Percentiles rank a stretch among this genome's conserved stretches.
Evolutionary conservation across 2,888 invertebrate genomes (phyloP).

Genomic region (Acrobasis repandana): DNA sequence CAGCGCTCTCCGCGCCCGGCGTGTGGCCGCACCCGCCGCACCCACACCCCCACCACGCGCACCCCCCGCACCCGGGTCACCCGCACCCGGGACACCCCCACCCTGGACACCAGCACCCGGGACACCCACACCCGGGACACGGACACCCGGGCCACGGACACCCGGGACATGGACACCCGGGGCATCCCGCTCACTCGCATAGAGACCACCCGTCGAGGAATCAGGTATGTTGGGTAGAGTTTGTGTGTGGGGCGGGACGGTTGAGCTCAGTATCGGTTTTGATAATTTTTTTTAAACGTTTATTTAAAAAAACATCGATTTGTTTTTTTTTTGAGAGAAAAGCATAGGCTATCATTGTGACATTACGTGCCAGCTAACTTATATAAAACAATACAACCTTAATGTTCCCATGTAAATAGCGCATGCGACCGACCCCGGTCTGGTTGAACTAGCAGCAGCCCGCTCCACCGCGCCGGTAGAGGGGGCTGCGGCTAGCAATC

Average conservation of each 20-base stretch:
- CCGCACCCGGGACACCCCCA: slow-evolving; percentile 44
- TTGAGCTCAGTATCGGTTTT: slow-evolving; percentile 3
- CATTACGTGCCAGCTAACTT: too few relatives aligned
- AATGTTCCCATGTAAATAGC: too few relatives aligned
- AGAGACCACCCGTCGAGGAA: slow-evolving; percentile 4
- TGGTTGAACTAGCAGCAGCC: too few relatives aligned
- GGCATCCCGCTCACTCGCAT: slow-evolving; percentile 24
- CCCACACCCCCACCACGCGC: slow-evolving; percentile 39
- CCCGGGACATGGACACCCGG: slow-evolving; percentile 18
- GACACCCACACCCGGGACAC: slow-evolving; percentile 42
- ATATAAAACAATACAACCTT: too few relatives aligned
- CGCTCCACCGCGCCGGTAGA: too few relatives aligned
- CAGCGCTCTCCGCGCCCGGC: slow-evolving; percentile 63
- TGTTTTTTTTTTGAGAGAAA: too few relatives aligned
- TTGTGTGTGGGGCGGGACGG: background rate
- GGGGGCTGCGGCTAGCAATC: too few relatives aligned
- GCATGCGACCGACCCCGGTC: too few relatives aligned
- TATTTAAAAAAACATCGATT: background rate
- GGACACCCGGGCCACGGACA: slow-evolving; percentile 50
- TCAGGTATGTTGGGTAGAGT: slow-evolving; percentile 8
- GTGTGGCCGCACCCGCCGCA: slow-evolving; percentile 61
- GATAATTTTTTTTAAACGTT: background rate
- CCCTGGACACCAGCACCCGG: slow-evolving; percentile 46
- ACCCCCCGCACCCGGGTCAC: slow-evolving; percentile 36
- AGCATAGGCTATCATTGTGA: too few relatives aligned